Base-by-base conservation (phyloP, 2,888 invertebrate species). In the Netelia fuscicornis region DNA sequence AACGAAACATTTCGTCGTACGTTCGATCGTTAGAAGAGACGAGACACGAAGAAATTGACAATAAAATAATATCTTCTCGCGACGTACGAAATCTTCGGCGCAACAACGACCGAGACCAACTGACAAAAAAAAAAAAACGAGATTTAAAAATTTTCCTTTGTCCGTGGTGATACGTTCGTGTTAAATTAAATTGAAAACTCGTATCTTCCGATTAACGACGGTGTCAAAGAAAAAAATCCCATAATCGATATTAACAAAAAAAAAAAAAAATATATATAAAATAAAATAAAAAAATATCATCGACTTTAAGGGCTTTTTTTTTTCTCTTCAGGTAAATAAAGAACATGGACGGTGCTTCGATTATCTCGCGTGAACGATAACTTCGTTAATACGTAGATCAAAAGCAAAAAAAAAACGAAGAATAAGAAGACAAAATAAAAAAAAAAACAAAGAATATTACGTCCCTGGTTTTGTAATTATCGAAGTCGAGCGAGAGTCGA, bases 331-430 rank as follows among this genome's bases (percentile, higher is more conserved):
- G 8, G 37, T 37, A 37, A 37, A 37, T 37, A 37, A 37, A 37
- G 37, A 37, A 37, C 6, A 37, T 37, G 37, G 37, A 6, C 37
- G 37, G 37, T 37, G 37, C 37, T 37, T 37, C 37, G 37, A 37
- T 37, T 37, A 37, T 6, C 6, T 37, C 37, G 8, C 48, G 13
- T 48, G 10, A 13, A 48, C 48, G 48, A 13, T 48, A 13, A 48
- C 2, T 48, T 48, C 13, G 2, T 48, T 48, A 13, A 48, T 10
- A 48, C 13, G 48, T 48, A 48, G 48, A 48, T 48, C 0, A 48
- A 23, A 13, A 30, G 70, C 56, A 42, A 70, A 10, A 64, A 70
- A 11, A n/a, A 17, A 76, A 58, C 23, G 64, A 10, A 30, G 62
- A 70, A 62, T 5, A 25, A 76, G 68, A 42, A 70, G 6, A 42